These are phyloP conservation scores for Aptenodytes forsteri DNA, from an alignment of 2,113 vertebrate genomes.

Conservation along the genomic window DNA sequence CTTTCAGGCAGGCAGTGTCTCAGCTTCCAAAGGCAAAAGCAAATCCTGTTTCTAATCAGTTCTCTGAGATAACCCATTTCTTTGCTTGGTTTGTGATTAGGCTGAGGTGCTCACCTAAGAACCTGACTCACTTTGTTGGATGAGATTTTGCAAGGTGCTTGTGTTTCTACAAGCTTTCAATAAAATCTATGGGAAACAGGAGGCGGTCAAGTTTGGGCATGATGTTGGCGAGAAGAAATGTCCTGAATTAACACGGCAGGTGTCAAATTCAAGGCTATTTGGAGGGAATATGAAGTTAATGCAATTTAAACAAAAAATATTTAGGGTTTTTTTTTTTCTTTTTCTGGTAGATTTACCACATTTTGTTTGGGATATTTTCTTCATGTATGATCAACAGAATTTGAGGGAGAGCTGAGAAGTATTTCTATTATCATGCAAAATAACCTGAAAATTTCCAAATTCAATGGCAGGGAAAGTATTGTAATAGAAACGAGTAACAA, in stretches of 20 bases:
- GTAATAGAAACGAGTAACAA: background rate
- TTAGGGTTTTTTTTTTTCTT: background rate
- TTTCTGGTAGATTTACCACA: background rate
- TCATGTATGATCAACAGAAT: background rate
- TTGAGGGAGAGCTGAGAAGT: background rate
- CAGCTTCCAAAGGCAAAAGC: background rate
- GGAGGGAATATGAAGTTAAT: background rate
- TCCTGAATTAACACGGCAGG: background rate
- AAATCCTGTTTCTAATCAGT: background rate
- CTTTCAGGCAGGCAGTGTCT: background rate
- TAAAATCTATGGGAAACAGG: background rate
- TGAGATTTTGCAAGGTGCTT: background rate
- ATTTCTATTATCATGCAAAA: background rate
- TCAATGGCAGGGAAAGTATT: background rate
- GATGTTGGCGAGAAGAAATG: background rate
- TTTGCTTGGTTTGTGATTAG: background rate
- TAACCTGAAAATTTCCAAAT: background rate
- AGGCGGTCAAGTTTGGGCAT: background rate
- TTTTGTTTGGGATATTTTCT: background rate
- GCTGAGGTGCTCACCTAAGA: background rate
- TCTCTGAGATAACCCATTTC: background rate
- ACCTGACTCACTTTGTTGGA: background rate
- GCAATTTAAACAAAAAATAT: background rate
- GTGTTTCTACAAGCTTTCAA: background rate
- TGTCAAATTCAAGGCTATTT: background rate